Evolutionary conservation across 2,888 invertebrate species (phyloP).

Genomic region (Ypsolopha sequella): DNA sequence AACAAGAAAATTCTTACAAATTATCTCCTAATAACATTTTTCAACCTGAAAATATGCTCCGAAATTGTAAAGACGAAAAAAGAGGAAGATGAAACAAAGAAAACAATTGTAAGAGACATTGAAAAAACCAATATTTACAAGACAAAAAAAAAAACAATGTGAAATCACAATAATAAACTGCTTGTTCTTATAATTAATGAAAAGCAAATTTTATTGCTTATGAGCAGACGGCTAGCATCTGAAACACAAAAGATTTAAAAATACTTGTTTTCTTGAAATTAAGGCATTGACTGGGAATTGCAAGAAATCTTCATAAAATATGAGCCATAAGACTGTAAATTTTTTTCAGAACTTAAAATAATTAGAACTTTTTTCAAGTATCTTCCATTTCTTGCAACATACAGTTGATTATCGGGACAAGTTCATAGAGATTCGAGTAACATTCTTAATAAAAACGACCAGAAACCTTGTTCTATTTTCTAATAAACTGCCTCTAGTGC

Average conservation of each 20-base stretch:
- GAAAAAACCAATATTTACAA: background rate
- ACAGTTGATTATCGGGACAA: no score
- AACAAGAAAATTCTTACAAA: no score
- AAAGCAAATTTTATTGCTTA: background rate
- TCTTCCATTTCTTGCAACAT: no score
- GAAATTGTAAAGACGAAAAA: background rate
- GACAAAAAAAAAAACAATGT: background rate
- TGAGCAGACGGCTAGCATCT: slow-evolving; percentile 34
- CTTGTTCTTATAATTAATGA: background rate
- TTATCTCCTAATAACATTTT: no score
- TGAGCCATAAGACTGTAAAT: no score
- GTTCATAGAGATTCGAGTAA: no score
- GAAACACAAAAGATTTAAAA: slow-evolving; percentile 56
- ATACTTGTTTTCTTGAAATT: slow-evolving; percentile 13
- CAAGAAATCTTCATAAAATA: background rate
- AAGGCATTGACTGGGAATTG: no score
- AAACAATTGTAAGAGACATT: background rate
- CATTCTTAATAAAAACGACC: no score
- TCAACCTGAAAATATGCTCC: background rate
- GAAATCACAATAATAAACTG: background rate
- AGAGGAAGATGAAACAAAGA: background rate
- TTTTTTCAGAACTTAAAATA: no score
- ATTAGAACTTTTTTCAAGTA: no score
- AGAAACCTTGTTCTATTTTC: no score
- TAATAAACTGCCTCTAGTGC: no score